Percentiles rank a stretch among this genome's conserved stretches.
These are phyloP conservation scores for Gymnoscopelus braueri DNA, from an alignment of 2,797 vertebrate genomes.

Conservation along the genomic window DNA sequence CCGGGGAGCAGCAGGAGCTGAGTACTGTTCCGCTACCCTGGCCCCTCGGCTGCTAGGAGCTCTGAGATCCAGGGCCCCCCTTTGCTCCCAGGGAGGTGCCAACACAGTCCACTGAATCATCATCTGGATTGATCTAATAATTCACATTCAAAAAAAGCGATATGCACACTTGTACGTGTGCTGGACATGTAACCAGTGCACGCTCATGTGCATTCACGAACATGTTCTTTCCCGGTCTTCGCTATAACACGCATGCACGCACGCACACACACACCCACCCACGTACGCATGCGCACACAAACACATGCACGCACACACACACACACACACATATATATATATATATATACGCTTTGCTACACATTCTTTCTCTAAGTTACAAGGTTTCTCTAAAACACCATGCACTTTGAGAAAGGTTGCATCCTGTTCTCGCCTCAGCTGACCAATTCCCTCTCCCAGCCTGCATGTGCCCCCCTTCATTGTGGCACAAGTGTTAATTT, in stretches of 20 bases:
- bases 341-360: slow-evolving; percentile 7
- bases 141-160: not conserved
- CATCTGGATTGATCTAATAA: slow-evolving; percentile 58
- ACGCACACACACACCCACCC: slow-evolving; percentile 3
- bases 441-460: no score
- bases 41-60: slow-evolving; percentile 35
- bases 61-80: slow-evolving; percentile 57
- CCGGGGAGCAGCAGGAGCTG: slow-evolving; percentile 69
- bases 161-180: not conserved
- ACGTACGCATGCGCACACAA: slow-evolving; percentile 57
- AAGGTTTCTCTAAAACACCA: no score
- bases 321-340: slow-evolving; percentile 22
- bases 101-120: slow-evolving; percentile 75
- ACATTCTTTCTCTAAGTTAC: not conserved
- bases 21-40: slow-evolving; percentile 57
- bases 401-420: no score
- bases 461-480: no score
- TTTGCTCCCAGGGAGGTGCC: slow-evolving; percentile 32
- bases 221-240: no score
- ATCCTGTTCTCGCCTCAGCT: no score
- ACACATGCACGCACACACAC: slow-evolving; percentile 1
- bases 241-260: not conserved
- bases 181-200: not conserved
- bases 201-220: no score
- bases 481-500: no score